phyloP scores from a whole-genome alignment of 1,140 invertebrate species.

The Dreissena polymorpha region DNA sequence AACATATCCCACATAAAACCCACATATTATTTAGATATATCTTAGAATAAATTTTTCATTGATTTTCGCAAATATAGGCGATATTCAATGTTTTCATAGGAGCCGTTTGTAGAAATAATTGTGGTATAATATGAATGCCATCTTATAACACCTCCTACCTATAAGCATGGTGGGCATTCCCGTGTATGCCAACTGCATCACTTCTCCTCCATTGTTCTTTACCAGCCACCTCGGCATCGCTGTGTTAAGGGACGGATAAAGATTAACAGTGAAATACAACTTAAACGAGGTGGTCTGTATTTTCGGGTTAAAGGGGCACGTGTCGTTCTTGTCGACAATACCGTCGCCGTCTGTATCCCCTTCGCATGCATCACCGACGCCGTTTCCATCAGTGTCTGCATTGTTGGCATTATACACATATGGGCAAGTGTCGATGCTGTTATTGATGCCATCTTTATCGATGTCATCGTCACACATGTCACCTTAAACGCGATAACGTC shows the following conservation, averaged over 20 bases:
- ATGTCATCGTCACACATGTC: constrained; percentile 94
- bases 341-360: constrained; percentile 62
- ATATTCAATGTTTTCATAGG: too few species aligned
- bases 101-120: too few species aligned
- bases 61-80: too few species aligned
- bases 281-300: constrained; percentile 45
- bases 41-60: too few species aligned
- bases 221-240: constrained; percentile 38
- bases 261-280: constrained; percentile 51
- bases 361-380: constrained; percentile 63
- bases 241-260: constrained; percentile 33
- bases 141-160: constrained; percentile 28
- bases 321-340: constrained; percentile 54
- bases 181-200: constrained; percentile 47
- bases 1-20: too few species aligned
- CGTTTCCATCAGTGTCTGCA: constrained; percentile 41
- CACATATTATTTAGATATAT: too few species aligned
- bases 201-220: constrained; percentile 49
- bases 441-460: constrained; percentile 87
- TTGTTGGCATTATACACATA: constrained; percentile 79
- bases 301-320: constrained; percentile 54
- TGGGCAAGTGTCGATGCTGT: constrained; percentile 86
- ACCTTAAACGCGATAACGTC: constrained; percentile 71
- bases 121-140: too few species aligned
- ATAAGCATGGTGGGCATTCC: constrained; percentile 54